phyloP scores from a whole-genome alignment of 1,140 invertebrate genomes.

The Macrostomum lignano region DNA sequence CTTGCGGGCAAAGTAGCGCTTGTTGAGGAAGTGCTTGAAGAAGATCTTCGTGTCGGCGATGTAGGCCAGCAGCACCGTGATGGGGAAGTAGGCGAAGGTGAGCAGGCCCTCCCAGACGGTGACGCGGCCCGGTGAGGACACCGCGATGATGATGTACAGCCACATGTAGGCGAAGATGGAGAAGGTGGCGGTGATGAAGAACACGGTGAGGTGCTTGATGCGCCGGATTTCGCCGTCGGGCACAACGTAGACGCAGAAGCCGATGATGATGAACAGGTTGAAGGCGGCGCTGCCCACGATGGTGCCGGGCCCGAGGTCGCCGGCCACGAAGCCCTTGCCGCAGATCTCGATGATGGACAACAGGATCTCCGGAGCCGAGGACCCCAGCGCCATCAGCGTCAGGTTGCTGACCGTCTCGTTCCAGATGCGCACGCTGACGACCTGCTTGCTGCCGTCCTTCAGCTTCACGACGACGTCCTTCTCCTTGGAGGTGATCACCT shows the following conservation, averaged over 20 bases:
- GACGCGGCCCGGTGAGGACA: conserved; percentile 41
- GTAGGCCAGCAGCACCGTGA: conserved; percentile 81
- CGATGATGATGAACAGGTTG: conserved; percentile 89
- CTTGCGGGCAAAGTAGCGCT: not conserved
- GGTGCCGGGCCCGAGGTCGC: conserved; percentile 77
- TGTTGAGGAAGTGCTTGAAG: conserved; percentile 1
- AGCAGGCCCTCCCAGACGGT: conserved; percentile 69
- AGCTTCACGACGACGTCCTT: conserved; percentile 57
- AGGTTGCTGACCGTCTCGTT: conserved; percentile 96
- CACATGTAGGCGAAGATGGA: conserved; percentile 97
- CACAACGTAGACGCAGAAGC: conserved; percentile 69
- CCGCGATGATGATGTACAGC: conserved; percentile 75
- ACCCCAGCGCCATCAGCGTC: conserved; percentile 92
- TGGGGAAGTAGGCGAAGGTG: conserved; percentile 81
- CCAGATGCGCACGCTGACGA: conserved; percentile 43
- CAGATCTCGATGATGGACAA: conserved; percentile 72
- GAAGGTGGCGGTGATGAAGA: conserved; percentile 86
- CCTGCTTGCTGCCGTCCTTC: conserved; percentile 45
- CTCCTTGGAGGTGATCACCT: conserved; percentile 91
- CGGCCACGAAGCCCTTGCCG: conserved; percentile 45
- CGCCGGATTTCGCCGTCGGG: conserved; percentile 57
- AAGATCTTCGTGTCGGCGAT: conserved; percentile 12
- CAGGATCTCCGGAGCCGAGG: conserved; percentile 87
- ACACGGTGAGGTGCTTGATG: conserved; percentile 85
- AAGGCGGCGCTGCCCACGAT: conserved; percentile 97